Percentiles rank a stretch among this genome's conserved stretches.
Evolutionary conservation across 2,797 vertebrate species (phyloP).

Genomic region (Pristis pectinata): DNA sequence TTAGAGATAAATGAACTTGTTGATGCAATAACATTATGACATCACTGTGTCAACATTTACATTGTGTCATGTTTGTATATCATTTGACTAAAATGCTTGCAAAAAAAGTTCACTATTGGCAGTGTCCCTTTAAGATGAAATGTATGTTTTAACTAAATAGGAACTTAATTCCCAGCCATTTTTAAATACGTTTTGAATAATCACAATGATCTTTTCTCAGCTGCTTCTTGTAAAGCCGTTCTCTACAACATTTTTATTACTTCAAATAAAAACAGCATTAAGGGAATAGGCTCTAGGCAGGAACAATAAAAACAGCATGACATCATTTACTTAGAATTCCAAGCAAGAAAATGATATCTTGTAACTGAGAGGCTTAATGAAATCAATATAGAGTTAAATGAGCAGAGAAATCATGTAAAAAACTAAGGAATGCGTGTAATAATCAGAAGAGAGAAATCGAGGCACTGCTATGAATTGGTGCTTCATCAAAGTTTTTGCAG

Average conservation of each 20-base stretch:
- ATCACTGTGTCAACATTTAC: constrained; percentile 26
- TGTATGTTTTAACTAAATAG: neutral
- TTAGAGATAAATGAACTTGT: neutral
- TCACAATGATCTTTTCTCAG: neutral
- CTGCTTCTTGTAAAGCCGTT: constrained; percentile 11
- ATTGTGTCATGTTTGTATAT: neutral
- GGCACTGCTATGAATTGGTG: too few relatives aligned
- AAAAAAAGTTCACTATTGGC: neutral
- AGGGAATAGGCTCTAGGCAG: neutral
- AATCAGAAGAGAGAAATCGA: neutral
- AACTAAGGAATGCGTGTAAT: neutral
- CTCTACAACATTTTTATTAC: neutral
- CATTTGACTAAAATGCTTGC: neutral
- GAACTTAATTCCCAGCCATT: neutral
- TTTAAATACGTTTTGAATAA: neutral
- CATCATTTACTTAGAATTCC: constrained; percentile 1
- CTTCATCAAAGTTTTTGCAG: neutral
- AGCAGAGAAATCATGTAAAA: neutral
- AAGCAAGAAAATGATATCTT: neutral
- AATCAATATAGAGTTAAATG: neutral
- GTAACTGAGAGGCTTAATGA: neutral
- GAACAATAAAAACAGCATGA: constrained; percentile 30
- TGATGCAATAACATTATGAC: constrained; percentile 6
- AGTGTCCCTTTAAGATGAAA: constrained; percentile 14
- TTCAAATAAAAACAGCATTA: neutral